Base-by-base conservation (phyloP, 2,888 invertebrate genomes). In the Drosophila ustulata region DNA sequence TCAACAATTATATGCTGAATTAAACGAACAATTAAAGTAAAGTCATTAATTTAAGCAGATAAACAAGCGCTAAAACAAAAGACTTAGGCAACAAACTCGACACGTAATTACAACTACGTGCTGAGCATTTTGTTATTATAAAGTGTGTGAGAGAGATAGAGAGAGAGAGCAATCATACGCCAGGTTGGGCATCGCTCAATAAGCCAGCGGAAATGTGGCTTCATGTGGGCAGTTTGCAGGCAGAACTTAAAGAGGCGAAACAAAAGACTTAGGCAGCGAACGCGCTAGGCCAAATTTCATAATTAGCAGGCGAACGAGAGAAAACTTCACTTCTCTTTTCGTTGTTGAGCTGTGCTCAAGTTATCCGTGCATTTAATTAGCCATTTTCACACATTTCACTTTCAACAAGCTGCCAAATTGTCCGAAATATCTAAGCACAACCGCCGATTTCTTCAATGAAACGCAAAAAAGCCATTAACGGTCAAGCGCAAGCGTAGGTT, bases 371-470 rank as follows among this genome's bases (percentile, higher is more conserved):
- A 80, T 89, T 86, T 86, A 89, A 86, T 89, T 86, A 86, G 88
- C 75, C 66, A 80, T 86, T 86, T 86, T 89, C 85, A 86, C 85
- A 86, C 85, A 87, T 86, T 89, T 89, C 88, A 86, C 85, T 86
- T 86, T 86, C 89, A 83, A 84, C 88, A 68, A 84, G 87, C 89
- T 84, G 83, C 83, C 83, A 84, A 84, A 88, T 81, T 87, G 85
- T 87, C 57, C 71, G 63, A 71, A 68, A 71, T 63, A 67, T 61
- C 47, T 52, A 45, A 39, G 56, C 32, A 45, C 34, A 41, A 26
- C 28, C 46, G 56, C 11, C 63, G 68, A 77, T 81, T 76, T 77
- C 80, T 82, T 81, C 75, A 81, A 81, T 84, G 80, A 86, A 85
- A 86, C 89, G 85, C 88, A 88, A 86, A 87, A 84, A 85, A 67